phyloP scores from a whole-genome alignment of 1,140 invertebrate genomes.

The Orius laevigatus region DNA sequence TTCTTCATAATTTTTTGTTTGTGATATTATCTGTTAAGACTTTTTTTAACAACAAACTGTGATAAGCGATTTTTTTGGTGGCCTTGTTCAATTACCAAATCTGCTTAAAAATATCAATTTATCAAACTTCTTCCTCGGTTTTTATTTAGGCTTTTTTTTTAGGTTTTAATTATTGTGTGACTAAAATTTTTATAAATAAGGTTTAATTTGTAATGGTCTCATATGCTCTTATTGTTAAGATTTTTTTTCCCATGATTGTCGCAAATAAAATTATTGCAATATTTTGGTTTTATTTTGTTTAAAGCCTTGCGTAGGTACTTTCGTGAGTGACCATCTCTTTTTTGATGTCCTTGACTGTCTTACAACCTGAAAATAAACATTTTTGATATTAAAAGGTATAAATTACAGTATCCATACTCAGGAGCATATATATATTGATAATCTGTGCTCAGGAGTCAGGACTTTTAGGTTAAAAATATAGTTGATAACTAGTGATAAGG shows the following conservation, averaged over 20 bases:
- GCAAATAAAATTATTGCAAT: background rate
- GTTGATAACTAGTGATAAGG: no score
- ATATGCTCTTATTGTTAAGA: background rate
- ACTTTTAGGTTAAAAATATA: no score
- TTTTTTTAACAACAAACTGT: background rate
- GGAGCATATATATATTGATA: no score
- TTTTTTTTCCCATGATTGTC: background rate
- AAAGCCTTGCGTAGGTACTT: slow-evolving; percentile 31
- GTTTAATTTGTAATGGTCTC: background rate
- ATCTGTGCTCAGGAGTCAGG: no score
- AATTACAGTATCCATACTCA: slow-evolving; percentile 15
- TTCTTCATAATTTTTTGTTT: background rate
- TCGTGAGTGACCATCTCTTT: slow-evolving; percentile 51
- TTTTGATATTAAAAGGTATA: slow-evolving; percentile 10
- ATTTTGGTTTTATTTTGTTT: background rate
- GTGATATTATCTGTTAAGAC: background rate
- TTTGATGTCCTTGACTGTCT: slow-evolving; percentile 39
- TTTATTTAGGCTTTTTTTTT: no score
- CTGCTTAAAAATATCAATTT: no score
- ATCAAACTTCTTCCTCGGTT: no score
- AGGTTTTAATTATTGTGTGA: no score
- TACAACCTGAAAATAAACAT: slow-evolving; percentile 37
- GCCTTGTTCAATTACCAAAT: no score
- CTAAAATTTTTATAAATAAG: no score
- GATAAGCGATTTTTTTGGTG: no score